A percentile compares a stretch with the other conserved stretches of the same genome.
Evolutionary conservation across 2,113 vertebrate genomes (phyloP).

Genomic region (Sialia sialis): DNA sequence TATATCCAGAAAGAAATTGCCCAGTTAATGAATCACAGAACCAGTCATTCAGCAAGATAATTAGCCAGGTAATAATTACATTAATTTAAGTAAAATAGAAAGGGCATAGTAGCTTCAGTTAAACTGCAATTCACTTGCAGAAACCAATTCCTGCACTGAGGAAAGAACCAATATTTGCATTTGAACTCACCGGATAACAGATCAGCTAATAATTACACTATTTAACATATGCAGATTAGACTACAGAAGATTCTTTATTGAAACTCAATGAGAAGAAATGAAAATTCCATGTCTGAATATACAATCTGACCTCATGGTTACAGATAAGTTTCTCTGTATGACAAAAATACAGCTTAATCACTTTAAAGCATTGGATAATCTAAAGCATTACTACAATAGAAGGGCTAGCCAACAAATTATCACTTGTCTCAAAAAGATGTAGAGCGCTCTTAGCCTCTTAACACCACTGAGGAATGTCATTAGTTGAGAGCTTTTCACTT

Average conservation of each 20-base stretch:
- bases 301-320: constrained; percentile 33
- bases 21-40: constrained; percentile 56
- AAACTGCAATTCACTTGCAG: constrained; percentile 52
- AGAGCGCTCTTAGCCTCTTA: neutral
- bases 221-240: constrained; percentile 71
- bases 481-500: constrained; percentile 4
- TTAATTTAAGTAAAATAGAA: constrained; percentile 67
- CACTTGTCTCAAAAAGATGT: neutral
- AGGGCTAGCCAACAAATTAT: constrained; percentile 1
- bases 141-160: constrained; percentile 28
- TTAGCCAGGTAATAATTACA: constrained; percentile 68
- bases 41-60: constrained; percentile 45
- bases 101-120: constrained; percentile 20
- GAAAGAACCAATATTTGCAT: constrained; percentile 68
- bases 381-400: neutral
- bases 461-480: neutral
- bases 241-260: constrained; percentile 25
- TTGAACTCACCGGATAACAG: constrained; percentile 68
- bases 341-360: constrained; percentile 12
- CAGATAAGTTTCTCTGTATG: neutral
- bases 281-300: constrained; percentile 52
- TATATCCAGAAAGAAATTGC: constrained; percentile 36
- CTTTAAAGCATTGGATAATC: constrained; percentile 19
- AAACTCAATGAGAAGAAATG: constrained; percentile 39
- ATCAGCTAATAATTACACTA: constrained; percentile 58